A percentile compares a stretch with the other conserved stretches of the same genome.
Evolutionary conservation across 2,888 invertebrate genomes (phyloP).

Genomic region (Gandaritis pyraliata): DNA sequence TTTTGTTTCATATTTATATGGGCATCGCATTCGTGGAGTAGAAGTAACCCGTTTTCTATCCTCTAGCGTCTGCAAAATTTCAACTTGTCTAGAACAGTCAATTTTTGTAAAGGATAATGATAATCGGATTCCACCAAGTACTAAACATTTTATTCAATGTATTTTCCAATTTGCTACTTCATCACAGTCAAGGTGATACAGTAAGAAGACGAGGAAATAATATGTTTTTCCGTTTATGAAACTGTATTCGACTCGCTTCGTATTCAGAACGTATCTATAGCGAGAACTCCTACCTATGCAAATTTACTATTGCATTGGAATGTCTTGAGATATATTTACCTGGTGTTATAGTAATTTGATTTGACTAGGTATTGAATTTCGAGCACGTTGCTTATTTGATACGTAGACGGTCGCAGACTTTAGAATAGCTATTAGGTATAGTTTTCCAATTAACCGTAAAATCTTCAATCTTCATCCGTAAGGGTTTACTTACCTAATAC

Average conservation of each 20-base stretch:
- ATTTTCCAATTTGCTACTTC: constrained; percentile 9
- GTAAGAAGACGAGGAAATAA: constrained; percentile 36
- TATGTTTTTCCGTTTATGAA: constrained; percentile 57
- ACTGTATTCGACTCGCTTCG: constrained; percentile 58
- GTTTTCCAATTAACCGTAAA: too few species aligned
- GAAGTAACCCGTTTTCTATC: too few species aligned
- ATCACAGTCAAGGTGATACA: constrained; percentile 19
- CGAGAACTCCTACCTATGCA: constrained; percentile 68
- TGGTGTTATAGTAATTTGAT: constrained; percentile 51
- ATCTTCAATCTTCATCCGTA: too few species aligned
- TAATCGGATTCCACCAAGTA: too few species aligned
- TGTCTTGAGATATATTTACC: constrained; percentile 56
- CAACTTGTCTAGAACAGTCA: too few species aligned
- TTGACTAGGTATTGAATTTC: constrained; percentile 23
- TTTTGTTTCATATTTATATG: too few species aligned
- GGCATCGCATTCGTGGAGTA: too few species aligned
- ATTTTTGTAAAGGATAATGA: too few species aligned
- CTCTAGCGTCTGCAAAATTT: too few species aligned
- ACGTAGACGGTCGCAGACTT: not conserved
- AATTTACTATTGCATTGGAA: constrained; percentile 70
- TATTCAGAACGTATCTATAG: constrained; percentile 66
- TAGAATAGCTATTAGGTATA: not conserved
- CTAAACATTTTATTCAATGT: not conserved
- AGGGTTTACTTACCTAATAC: too few species aligned
- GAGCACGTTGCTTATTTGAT: constrained; percentile 14